Percentiles rank a stretch among this genome's conserved stretches.
Conservation (phyloP, 2,888 invertebrate species). For the Lutraria lutraria region DNA sequence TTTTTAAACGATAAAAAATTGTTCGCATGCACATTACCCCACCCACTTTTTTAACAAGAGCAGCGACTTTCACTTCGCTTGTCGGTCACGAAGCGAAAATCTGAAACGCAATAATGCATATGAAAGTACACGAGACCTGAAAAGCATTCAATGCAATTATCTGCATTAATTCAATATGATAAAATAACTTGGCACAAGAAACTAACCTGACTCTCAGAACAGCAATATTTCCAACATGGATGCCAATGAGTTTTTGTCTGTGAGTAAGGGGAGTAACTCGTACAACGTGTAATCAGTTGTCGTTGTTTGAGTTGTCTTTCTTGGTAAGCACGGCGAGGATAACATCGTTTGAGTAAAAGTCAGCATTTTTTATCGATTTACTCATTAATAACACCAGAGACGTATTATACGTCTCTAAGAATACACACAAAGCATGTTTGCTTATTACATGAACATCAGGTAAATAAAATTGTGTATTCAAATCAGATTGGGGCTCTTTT, state of each 20-base stretch:
- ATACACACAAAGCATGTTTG: neutral
- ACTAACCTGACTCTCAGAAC: conserved; percentile 8
- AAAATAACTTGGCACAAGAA: neutral
- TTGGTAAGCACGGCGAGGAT: neutral
- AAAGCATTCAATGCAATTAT: neutral
- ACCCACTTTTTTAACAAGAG: neutral
- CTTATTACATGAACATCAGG: too few species aligned
- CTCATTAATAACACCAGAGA: too few species aligned
- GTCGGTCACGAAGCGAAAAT: neutral
- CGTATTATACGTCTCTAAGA: too few species aligned
- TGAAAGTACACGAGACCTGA: neutral
- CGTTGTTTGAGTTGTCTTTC: neutral
- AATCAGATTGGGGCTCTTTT: too few species aligned
- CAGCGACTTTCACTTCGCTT: neutral
- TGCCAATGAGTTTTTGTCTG: conserved; percentile 21
- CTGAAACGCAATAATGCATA: neutral
- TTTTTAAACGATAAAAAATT: neutral
- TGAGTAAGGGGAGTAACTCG: neutral
- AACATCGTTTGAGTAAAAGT: neutral
- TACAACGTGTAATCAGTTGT: neutral
- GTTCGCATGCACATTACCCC: neutral
- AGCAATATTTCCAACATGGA: conserved; percentile 6
- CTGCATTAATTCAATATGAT: neutral
- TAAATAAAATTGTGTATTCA: too few species aligned
- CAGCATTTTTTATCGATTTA: neutral